Base-by-base conservation (phyloP, 2,888 invertebrate species). In the Agriotes lineatus region DNA sequence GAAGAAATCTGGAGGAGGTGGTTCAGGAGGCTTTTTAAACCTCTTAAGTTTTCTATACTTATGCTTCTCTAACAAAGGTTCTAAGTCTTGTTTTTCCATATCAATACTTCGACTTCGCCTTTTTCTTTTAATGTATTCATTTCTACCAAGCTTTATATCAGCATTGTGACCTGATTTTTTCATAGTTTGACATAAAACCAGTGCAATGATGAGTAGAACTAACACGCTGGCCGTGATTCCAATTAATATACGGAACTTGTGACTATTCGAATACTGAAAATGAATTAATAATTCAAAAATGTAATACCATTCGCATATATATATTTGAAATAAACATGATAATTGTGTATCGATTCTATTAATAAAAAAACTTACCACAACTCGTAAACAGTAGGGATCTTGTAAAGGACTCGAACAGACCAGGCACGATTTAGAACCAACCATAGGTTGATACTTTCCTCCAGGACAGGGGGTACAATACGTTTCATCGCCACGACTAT, bases 381-480 rank as follows among this genome's bases (percentile, higher is more conserved):
- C 59, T 42, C 70, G 54, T 33, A 70, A 25, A 10, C 70, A 70
- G 12, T 59, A 70, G 10, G 70, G 70, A 72, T 84, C 82, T 68
- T 84, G 82, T 12, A 85, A 77, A 2, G 81, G 82, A 2, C 82
- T 81, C 2, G 76, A 75, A 72, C 84, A 85, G 1, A 75, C 70
- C 1, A 82, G 58, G 69, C 84, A 85, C 9, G 78, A 77, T 71
- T 78, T 80, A 4, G 83, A 82, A 9, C 83, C 85, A 14, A 77
- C 73, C n/a, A 74, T 72, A 0, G 82, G 82, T 71, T 85, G 84
- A 69, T 82, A 85, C 50, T 83, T 79, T 7, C 81, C 81, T 20
- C 72, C 69, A 1, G 83, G 83, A 71, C 85, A 85, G 14, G 76
- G 68, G 19, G 72, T 76, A 68, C 85, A 85, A 61, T 76, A 79